These are phyloP conservation scores for Brachyistius frenatus DNA, from an alignment of 2,113 vertebrate genomes.

Conservation along the genomic window DNA sequence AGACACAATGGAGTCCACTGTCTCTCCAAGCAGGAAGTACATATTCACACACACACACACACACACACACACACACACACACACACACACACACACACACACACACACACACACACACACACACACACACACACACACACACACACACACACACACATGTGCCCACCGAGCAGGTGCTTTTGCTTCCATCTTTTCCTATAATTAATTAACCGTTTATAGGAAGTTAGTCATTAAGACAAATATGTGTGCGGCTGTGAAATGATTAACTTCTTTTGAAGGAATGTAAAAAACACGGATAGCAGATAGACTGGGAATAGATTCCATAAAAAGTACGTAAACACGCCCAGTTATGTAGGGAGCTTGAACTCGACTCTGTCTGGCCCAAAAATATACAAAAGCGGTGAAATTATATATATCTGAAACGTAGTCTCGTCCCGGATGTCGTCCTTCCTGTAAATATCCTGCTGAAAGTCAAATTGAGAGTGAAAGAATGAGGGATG, in stretches of 20 bases:
- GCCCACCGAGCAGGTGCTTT: neutral
- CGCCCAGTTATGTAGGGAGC: too few relatives aligned
- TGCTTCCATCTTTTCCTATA: constrained; percentile 21
- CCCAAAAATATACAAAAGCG: too few relatives aligned
- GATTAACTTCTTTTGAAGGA: constrained; percentile 17
- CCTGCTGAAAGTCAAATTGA: neutral
- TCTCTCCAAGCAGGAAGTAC: constrained; percentile 52
- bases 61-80: constrained; percentile 1
- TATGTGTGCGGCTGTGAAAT: constrained; percentile 13
- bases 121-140: neutral
- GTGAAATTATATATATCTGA: neutral
- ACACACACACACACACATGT: constrained; percentile 7
- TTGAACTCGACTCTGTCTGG: too few relatives aligned
- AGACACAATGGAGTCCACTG: constrained; percentile 36
- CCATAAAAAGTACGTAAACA: too few relatives aligned
- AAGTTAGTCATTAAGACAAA: constrained; percentile 22
- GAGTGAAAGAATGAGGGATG: neutral
- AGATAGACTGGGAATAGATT: neutral
- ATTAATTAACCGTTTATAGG: constrained; percentile 37
- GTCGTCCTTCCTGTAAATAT: neutral
- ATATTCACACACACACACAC: neutral
- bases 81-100: neutral
- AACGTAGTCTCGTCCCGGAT: neutral
- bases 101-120: constrained; percentile 2
- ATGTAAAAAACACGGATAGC: neutral